Evolutionary conservation across 2,888 invertebrate genomes (phyloP), one percentile per base, ranked within the genome.

Genomic region (Epinotia nisella): DNA sequence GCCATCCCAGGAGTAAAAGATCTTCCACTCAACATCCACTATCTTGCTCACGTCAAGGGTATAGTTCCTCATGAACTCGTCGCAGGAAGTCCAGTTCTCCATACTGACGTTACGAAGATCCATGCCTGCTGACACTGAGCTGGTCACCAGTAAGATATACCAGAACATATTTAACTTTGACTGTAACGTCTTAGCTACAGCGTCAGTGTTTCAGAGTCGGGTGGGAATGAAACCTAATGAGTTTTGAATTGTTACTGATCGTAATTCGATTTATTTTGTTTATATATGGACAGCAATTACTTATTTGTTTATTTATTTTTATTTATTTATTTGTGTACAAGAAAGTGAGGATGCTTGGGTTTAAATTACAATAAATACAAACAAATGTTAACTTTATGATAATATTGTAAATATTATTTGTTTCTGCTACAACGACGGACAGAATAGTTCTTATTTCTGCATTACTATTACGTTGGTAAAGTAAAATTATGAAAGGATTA

Each of bases 1-100:
- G 24, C 78, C 75, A 61, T 80, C 85, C 89, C 90, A 91, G 49
- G 85, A 86, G 75, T 84, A 91, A 61, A 90, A 90, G 41, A 88
- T 87, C 70, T 81, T 84, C 91, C 91, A 91, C 41, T 90, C 87
- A 0, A 87, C 76, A 56, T 87, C 83, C 0, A 90, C 1, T 0
- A 91, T 74, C 7, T 76, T 80, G 0, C 71, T 75, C 0, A 77
- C 70, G 49, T 89, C 82, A 49, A 88, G 85, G 0, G 77, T 81
- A 0, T 77, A 78, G 53, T 87, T 83, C 1, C 75, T 77, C 0
- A 90, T 58, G 49, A 90, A 90, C 17, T 86, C 78, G 2, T 87
- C 85, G 70, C 91, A 91, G 0, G 84, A 78, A 0, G 89, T 90
- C 80, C 84, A 86, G 55, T 90, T 88, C 0, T 74, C 71, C 60